Evolutionary conservation across 2,888 invertebrate species (phyloP).

Genomic region (Pterostichus madidus): DNA sequence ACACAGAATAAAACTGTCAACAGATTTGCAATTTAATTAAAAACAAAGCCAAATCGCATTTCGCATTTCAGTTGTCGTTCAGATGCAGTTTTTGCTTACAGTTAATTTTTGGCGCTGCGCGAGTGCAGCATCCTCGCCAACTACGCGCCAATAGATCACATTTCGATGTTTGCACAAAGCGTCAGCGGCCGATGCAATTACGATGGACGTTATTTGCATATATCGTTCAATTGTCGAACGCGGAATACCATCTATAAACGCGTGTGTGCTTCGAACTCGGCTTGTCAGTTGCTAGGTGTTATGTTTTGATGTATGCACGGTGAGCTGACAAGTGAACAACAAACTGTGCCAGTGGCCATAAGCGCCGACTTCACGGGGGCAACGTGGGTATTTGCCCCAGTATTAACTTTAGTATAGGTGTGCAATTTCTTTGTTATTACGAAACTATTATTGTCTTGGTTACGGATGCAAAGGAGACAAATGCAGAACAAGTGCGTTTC

Average conservation of each 20-base stretch:
- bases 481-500: too few species aligned
- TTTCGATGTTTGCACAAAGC: conserved; percentile 48
- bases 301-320: conserved; percentile 51
- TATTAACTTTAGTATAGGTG: too few species aligned
- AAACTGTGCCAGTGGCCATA: neutral
- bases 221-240: conserved; percentile 55
- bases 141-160: conserved; percentile 32
- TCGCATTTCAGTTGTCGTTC: conserved; percentile 10
- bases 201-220: conserved; percentile 46
- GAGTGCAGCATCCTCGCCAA: neutral
- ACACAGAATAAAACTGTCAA: conserved; percentile 16
- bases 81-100: conserved; percentile 32
- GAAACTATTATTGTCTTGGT: too few species aligned
- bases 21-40: conserved; percentile 45
- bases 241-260: conserved; percentile 13
- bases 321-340: conserved; percentile 24
- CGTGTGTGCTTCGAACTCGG: neutral
- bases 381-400: too few species aligned
- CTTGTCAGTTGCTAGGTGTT: conserved; percentile 39
- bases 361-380: too few species aligned
- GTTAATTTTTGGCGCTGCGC: conserved; percentile 15
- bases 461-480: too few species aligned
- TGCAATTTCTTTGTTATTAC: too few species aligned
- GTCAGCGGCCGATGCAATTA: conserved; percentile 32
- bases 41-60: conserved; percentile 37